Percentiles rank a stretch among this genome's conserved stretches.
phyloP scores from a whole-genome alignment of 2,113 vertebrate species.

The Tilapia sparmanii region DNA sequence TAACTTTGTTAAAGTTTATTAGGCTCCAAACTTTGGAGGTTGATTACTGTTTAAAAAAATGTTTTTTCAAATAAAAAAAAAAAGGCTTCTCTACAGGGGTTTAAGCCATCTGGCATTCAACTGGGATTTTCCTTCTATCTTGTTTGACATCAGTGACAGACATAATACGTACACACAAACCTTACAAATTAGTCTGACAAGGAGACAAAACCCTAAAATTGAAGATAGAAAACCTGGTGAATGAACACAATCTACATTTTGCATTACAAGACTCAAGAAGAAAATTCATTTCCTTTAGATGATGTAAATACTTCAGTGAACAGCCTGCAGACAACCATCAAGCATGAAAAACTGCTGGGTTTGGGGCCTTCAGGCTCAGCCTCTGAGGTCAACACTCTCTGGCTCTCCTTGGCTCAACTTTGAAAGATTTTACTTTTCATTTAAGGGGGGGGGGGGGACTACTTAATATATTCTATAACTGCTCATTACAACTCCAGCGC shows the following conservation, averaged over 20 bases:
- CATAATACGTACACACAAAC: neutral
- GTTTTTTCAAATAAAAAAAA: neutral
- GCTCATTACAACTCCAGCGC: neutral
- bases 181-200: constrained; percentile 18
- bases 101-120: constrained; percentile 29
- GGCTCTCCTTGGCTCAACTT: constrained; percentile 14
- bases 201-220: neutral
- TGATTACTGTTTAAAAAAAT: neutral
- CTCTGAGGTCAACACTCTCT: neutral
- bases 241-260: neutral
- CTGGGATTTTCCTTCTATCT: neutral
- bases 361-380: neutral
- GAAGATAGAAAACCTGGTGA: neutral
- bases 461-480: neutral
- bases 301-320: neutral
- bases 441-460: neutral
- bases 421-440: neutral
- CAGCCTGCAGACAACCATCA: neutral
- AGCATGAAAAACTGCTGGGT: neutral
- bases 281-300: neutral
- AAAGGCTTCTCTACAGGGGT: neutral
- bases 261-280: neutral
- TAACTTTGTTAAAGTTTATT: neutral
- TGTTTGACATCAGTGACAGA: constrained; percentile 27
- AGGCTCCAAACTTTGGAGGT: neutral